Evolutionary conservation across 2,797 vertebrate genomes (phyloP).

Genomic region (Characodon lateralis): DNA sequence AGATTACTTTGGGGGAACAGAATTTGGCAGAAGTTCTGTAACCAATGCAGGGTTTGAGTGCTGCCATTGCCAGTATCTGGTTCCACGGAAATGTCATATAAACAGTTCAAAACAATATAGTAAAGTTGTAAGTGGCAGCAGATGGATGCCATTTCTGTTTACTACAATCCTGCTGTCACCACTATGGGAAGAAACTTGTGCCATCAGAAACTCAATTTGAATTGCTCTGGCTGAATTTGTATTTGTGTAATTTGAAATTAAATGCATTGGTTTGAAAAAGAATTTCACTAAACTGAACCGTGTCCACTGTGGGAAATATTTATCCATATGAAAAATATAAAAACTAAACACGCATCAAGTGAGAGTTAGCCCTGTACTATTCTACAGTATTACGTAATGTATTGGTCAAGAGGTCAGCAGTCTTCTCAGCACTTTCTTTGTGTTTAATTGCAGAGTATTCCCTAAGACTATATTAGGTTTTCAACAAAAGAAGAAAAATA

Average conservation of each 20-base stretch:
- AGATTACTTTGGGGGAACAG: too few species aligned
- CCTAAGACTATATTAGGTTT: not conserved
- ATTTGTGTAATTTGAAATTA: too few species aligned
- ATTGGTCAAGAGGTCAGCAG: conserved; percentile 30
- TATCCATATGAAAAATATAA: not conserved
- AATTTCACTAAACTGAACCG: not conserved
- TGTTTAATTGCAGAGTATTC: conserved; percentile 3
- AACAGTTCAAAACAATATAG: too few species aligned
- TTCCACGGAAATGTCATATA: too few species aligned
- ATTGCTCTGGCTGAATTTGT: too few species aligned
- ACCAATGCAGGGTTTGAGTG: too few species aligned
- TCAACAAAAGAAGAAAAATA: not conserved
- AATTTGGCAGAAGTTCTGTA: too few species aligned
- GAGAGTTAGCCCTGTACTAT: not conserved
- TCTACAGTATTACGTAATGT: conserved; percentile 10
- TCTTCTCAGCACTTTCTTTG: conserved; percentile 5
- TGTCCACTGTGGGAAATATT: not conserved
- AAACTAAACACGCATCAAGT: not conserved
- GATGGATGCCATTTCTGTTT: too few species aligned
- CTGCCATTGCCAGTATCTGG: too few species aligned
- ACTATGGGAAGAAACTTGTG: not conserved
- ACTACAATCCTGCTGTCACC: not conserved
- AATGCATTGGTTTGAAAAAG: too few species aligned
- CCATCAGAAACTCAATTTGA: too few species aligned
- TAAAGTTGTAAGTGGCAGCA: too few species aligned